These are phyloP conservation scores for Cremastinae sp. DNA, from an alignment of 2,888 invertebrate genomes.

Conservation along the genomic window DNA sequence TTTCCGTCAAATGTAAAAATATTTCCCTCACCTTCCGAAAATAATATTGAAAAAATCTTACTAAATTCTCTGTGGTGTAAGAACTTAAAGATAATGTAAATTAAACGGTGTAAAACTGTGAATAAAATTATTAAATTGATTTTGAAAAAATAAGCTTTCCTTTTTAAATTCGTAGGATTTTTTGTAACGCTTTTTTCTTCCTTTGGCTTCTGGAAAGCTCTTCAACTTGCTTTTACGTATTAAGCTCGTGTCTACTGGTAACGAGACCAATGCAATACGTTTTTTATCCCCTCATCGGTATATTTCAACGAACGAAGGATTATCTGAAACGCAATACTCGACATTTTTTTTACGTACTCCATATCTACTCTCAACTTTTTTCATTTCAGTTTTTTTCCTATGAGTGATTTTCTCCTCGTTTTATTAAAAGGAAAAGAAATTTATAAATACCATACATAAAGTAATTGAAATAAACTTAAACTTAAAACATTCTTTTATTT, in stretches of 20 bases:
- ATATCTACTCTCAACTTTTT: background rate
- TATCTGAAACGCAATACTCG: background rate
- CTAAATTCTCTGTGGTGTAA: no score
- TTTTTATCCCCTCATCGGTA: background rate
- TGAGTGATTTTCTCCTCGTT: no score
- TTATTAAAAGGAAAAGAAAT: no score
- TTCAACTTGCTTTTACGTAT: conserved; percentile 25
- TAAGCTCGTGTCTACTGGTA: conserved; percentile 10
- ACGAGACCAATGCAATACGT: conserved; percentile 5
- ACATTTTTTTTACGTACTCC: background rate
- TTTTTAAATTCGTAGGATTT: conserved; percentile 54
- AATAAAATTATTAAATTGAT: no score
- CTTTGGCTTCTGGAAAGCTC: background rate
- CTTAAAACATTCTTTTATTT: no score
- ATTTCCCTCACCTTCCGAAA: no score
- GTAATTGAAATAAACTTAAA: no score
- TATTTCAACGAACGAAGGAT: conserved; percentile 5
- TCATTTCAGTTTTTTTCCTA: background rate
- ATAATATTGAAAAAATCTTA: no score
- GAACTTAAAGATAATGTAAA: no score
- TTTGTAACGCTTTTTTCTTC: conserved; percentile 41
- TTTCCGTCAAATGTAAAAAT: no score
- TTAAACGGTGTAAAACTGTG: no score
- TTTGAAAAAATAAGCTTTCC: background rate
- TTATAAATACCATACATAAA: no score